These are phyloP conservation scores for Dolichoris vasculosae DNA, from an alignment of 1,140 invertebrate genomes.

Conservation along the genomic window DNA sequence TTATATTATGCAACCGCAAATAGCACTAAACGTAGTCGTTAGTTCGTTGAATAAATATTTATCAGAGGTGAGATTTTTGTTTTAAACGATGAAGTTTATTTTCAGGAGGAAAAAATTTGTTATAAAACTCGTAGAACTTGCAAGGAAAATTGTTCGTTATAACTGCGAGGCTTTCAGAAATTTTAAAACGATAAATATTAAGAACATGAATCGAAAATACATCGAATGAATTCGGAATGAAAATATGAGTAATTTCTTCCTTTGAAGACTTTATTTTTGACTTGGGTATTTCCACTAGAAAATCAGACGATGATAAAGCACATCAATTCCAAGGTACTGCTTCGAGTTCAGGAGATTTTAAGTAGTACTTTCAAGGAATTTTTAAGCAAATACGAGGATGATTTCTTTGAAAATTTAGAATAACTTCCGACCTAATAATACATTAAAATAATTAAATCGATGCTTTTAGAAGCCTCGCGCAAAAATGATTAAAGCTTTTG, in stretches of 20 bases:
- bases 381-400: not conserved
- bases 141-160: too few relatives aligned
- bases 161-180: too few relatives aligned
- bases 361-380: not conserved
- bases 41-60: too few relatives aligned
- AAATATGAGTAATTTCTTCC: conserved; percentile 2
- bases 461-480: not conserved
- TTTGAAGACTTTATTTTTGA: not conserved
- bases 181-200: too few relatives aligned
- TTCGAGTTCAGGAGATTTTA: not conserved
- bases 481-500: not conserved
- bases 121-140: too few relatives aligned
- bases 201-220: not conserved
- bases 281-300: not conserved
- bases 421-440: not conserved
- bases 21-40: not conserved
- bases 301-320: conserved; percentile 17
- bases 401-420: not conserved
- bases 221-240: not conserved
- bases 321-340: not conserved
- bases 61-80: too few relatives aligned
- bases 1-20: not conserved
- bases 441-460: not conserved
- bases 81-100: too few relatives aligned
- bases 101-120: too few relatives aligned